Evolutionary conservation across 1,140 invertebrate species (phyloP), one percentile per base, ranked within the genome.

Genomic region (Brachionus manjavacas): DNA sequence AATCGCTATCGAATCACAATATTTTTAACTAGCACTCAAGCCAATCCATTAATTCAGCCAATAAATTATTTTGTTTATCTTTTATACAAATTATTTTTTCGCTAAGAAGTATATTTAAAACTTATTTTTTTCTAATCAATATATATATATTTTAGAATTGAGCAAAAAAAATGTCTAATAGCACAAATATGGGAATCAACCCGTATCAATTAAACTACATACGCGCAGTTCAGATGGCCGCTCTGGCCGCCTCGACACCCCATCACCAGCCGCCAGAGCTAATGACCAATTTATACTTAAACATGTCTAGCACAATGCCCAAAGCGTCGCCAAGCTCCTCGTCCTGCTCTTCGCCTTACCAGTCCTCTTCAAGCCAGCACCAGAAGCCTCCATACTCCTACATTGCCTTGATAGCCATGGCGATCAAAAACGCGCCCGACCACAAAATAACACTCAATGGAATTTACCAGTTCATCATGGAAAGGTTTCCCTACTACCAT

Each of bases 371-470:
- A 20, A 72, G 16, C 12, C 41, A 55, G n/a, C 41, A 60, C 74
- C 83, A 84, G 70, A 84, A 84, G 55, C 83, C 83, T 16, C 83
- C 83, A 8, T 84, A 84, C 16, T 84, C 83, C 3, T 99, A 99
- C 91, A 99, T 99, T 90, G 96, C 97, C 0, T 92, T 99, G 11
- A 99, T 99, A 87, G 99, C 99, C 95, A 99, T 99, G 96, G 97
- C 97, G 8, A 99, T 99, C 28, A 91, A 95, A 8, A 94, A 95
- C 86, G 96, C 95, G 87, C 93, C 94, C 0, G 95, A 97, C 87
- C 98, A 97, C 88, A 91, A 96, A n/a, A 92, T 99, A 1, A 99
- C 97, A 0, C 90, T 99, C 0, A 99, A 97, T 88, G 97, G 96
- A 14, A 99, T 99, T 86, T 99, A 99, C 90, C 97, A 99, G 88